Percentiles rank a stretch among this genome's conserved stretches.
Conservation (phyloP, 1,140 invertebrate genomes). For the Philotrypesis tridentata region DNA sequence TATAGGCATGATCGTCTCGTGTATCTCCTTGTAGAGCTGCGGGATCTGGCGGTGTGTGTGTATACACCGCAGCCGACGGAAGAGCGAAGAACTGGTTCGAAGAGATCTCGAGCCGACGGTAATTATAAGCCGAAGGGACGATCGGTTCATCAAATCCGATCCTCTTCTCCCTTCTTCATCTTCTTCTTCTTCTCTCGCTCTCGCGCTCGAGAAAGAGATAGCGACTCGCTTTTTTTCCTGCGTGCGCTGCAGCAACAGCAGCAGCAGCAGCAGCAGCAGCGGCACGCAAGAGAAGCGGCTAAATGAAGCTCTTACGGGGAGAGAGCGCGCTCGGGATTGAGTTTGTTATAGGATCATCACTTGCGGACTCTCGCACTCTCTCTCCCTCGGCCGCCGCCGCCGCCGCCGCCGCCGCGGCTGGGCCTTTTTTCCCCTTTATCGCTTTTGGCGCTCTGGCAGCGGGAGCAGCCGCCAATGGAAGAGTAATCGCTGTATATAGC, state of each 20-base stretch:
- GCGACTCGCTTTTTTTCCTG: slow-evolving; percentile 8
- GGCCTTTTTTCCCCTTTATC: not conserved
- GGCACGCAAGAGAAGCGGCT: slow-evolving; percentile 28
- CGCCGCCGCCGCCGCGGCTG: too few relatives aligned
- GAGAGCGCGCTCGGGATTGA: slow-evolving; percentile 53
- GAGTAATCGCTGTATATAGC: slow-evolving; percentile 46
- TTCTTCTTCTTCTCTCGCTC: slow-evolving; percentile 19
- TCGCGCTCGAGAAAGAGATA: too few relatives aligned
- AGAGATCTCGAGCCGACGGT: slow-evolving; percentile 54
- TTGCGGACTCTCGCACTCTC: slow-evolving; percentile 46
- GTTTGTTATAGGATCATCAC: slow-evolving; percentile 64
- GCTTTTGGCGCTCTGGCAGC: not conserved
- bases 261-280: slow-evolving; percentile 37
- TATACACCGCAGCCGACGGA: not conserved
- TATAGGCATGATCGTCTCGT: not conserved
- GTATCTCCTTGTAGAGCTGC: not conserved
- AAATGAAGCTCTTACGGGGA: slow-evolving; percentile 67
- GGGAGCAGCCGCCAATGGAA: slow-evolving; percentile 52
- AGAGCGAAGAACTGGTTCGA: slow-evolving; percentile 5
- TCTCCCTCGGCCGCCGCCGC: too few relatives aligned
- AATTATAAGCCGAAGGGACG: slow-evolving; percentile 67
- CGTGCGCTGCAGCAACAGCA: too few relatives aligned
- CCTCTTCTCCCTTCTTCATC: slow-evolving; percentile 45
- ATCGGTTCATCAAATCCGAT: slow-evolving; percentile 70
- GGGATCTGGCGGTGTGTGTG: too few relatives aligned